Conservation (phyloP, 2,797 vertebrate genomes). For the Urophycis tenuis region DNA sequence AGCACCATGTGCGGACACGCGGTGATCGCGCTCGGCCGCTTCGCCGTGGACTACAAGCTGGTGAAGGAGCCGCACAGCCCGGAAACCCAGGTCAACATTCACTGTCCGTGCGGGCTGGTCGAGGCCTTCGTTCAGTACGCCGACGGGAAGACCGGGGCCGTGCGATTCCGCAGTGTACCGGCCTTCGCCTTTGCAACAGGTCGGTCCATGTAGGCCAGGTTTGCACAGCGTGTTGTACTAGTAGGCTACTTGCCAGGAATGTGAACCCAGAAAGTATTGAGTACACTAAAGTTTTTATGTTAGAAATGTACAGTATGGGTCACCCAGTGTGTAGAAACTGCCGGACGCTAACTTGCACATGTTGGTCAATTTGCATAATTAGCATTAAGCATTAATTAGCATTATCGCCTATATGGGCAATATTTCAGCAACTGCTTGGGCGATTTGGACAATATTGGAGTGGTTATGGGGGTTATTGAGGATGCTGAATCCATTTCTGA, state of each 20-base stretch:
- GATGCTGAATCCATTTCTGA: too few species aligned
- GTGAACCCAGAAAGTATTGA: not conserved
- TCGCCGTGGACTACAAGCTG: constrained; percentile 84
- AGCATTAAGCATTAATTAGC: not conserved
- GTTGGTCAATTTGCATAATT: not conserved
- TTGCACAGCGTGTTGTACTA: too few species aligned
- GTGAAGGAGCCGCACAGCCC: constrained; percentile 59
- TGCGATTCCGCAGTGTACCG: constrained; percentile 87
- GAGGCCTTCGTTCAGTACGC: constrained; percentile 79
- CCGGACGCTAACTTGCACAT: not conserved
- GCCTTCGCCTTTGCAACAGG: constrained; percentile 83
- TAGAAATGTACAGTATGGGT: too few species aligned
- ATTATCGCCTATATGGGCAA: not conserved
- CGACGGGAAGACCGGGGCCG: constrained; percentile 68
- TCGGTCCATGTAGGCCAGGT: constrained; percentile 35
- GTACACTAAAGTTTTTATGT: not conserved
- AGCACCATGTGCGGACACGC: constrained; percentile 97
- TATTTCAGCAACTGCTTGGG: too few species aligned
- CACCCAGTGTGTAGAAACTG: not conserved
- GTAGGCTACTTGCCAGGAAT: constrained; percentile 1
- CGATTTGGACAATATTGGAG: not conserved
- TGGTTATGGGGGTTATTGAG: not conserved
- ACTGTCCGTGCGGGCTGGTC: constrained; percentile 88
- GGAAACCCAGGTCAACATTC: constrained; percentile 80
- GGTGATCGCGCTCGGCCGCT: constrained; percentile 84